Percentiles rank a stretch among this genome's conserved stretches.
Conservation (phyloP, 1,140 invertebrate species). For the Bombus cullumanus region DNA sequence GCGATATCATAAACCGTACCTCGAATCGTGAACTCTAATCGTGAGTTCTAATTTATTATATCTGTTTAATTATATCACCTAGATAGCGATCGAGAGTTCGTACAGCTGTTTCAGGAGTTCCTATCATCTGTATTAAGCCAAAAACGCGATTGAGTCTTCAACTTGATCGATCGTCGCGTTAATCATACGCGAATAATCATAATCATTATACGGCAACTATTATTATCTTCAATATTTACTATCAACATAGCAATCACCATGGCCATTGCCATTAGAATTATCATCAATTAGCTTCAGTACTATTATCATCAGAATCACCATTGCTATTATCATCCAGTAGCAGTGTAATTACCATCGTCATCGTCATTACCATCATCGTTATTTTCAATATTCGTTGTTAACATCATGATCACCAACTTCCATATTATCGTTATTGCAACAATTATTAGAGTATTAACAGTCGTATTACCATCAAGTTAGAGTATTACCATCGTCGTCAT, state of each 20-base stretch:
- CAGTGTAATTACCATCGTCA: background rate
- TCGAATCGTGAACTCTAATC: background rate
- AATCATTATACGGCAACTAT: background rate
- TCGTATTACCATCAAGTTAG: too few species aligned
- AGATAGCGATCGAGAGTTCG: background rate
- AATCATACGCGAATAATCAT: too few species aligned
- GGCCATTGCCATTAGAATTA: background rate
- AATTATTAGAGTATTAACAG: background rate
- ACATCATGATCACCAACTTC: background rate
- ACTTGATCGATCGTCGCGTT: too few species aligned
- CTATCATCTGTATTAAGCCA: too few species aligned
- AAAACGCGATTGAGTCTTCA: too few species aligned
- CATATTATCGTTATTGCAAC: background rate
- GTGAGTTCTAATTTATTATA: background rate
- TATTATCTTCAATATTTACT: background rate
- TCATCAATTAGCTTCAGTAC: background rate
- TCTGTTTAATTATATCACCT: constrained; percentile 1
- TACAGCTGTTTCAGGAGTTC: background rate
- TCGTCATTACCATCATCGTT: background rate
- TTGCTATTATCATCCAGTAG: background rate
- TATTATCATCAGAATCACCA: background rate
- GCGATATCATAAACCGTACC: background rate
- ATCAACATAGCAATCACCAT: background rate
- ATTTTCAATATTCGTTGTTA: background rate
- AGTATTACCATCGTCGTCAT: background rate